Evolutionary conservation across 2,797 vertebrate species (phyloP).

Genomic region (Loriculus beryllinus): DNA sequence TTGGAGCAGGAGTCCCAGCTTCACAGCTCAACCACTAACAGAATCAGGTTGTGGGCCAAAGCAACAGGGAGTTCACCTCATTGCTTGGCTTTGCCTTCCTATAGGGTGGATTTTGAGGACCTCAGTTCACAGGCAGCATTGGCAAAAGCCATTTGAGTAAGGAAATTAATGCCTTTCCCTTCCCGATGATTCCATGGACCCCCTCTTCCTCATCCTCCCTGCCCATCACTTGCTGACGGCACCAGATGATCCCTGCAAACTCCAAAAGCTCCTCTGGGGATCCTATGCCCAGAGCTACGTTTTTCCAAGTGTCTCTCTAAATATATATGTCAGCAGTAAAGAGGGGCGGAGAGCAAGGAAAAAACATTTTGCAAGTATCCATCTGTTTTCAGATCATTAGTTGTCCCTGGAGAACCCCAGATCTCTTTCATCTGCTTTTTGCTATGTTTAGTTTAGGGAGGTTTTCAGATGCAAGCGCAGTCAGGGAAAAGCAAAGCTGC

Average conservation of each 20-base stretch:
- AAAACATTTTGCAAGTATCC: background rate
- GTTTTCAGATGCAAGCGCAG: background rate
- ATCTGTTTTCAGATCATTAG: background rate
- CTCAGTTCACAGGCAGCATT: background rate
- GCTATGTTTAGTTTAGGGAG: background rate
- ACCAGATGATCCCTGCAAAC: background rate
- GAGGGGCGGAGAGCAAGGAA: background rate
- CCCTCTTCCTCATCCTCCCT: background rate
- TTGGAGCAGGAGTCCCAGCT: background rate
- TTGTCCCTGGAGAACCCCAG: background rate
- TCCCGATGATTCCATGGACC: background rate
- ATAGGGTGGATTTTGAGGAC: background rate
- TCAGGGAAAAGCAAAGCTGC: background rate
- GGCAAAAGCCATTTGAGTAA: background rate
- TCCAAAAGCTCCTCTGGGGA: background rate
- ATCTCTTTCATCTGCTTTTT: background rate
- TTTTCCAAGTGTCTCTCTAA: background rate
- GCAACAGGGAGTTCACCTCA: background rate
- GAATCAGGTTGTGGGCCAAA: background rate
- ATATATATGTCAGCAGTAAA: background rate
- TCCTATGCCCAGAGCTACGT: background rate
- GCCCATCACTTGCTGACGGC: rapidly evolving
- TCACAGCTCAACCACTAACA: rapidly evolving
- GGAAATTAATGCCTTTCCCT: background rate
- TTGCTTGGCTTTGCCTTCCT: background rate